Evolutionary conservation across 2,797 vertebrate species (phyloP), one percentile per base, ranked within the genome.

Genomic region (Gambelia wislizenii): DNA sequence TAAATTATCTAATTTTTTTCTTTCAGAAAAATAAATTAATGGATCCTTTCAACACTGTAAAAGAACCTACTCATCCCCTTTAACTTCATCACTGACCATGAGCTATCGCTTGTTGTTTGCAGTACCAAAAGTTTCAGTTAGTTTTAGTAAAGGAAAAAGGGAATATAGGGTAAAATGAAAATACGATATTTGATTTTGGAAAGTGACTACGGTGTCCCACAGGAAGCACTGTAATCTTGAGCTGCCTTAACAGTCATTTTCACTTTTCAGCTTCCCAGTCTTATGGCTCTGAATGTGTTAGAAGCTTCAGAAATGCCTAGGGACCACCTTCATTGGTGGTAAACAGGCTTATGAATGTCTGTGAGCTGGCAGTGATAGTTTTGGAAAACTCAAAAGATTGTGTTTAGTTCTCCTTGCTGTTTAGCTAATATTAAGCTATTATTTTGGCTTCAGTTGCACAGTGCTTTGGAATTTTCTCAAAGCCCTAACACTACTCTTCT

Each of bases 191-290:
- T 61, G 84, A 8, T 47, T 56, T 52, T 54, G n/a, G 0, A 75
- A 44, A 42, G 22, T 44, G 39, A 75, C 39, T 75, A 4, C 72
- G 44, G 72, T 44, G 84, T 92, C 91, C 86, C 91, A 89, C 89
- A 85, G 92, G 92, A 94, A 92, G 90, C 90, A 6, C 75, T 90
- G 83, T 76, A 89, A 89, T 92, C 91, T 90, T 90, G 69, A 54
- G 36, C 39, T 85, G 47, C 54, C 25, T 85, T 87, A 56, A 49
- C 83, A 85, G 89, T 91, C 77, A 90, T 93, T 92, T 90, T 82
- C 80, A 79, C 74, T 90, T 67, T 78, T 78, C 75, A 72, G 33
- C 36, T 7, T 87, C 44, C 1, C 77, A 33, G 25, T 74, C 56
- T 44, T 76, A 0, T 20, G 87, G 85, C 90, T 93, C 83, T 0